Evolutionary conservation across 1,140 invertebrate species (phyloP).

Genomic region (Protaetia brevitarsis): DNA sequence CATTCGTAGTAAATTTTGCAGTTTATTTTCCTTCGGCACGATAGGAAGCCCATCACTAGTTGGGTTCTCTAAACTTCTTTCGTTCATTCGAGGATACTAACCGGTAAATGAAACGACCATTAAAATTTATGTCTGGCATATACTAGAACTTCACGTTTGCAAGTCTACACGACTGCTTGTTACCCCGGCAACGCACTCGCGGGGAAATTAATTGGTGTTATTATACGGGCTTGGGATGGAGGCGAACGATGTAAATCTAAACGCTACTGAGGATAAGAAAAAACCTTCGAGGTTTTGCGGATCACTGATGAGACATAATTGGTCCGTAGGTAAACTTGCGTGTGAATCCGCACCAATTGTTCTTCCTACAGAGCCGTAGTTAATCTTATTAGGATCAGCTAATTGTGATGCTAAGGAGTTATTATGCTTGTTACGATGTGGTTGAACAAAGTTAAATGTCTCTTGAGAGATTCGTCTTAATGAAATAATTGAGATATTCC

Average conservation of each 20-base stretch:
- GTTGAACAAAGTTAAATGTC: too few relatives aligned
- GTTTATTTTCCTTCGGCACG: too few relatives aligned
- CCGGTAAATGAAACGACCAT: not conserved
- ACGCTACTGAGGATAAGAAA: not conserved
- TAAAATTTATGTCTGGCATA: not conserved
- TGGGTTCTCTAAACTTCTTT: not conserved
- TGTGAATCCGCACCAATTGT: slow-evolving; percentile 5
- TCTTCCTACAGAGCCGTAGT: not conserved
- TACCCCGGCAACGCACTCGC: not conserved
- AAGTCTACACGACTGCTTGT: slow-evolving; percentile 3
- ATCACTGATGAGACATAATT: not conserved
- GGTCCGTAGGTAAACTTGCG: slow-evolving; percentile 4
- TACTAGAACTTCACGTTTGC: not conserved
- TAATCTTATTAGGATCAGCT: not conserved
- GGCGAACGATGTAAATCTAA: not conserved
- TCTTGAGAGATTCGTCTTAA: too few relatives aligned
- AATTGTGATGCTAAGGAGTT: not conserved
- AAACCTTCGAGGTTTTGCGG: not conserved
- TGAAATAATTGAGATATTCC: too few relatives aligned
- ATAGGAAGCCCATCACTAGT: not conserved
- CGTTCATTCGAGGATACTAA: not conserved
- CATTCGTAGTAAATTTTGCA: not conserved
- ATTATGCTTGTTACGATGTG: not conserved
- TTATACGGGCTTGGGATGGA: not conserved
- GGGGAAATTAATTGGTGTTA: slow-evolving; percentile 4